These are phyloP conservation scores for Volucella inflata DNA, from an alignment of 2,888 invertebrate species.

Conservation along the genomic window DNA sequence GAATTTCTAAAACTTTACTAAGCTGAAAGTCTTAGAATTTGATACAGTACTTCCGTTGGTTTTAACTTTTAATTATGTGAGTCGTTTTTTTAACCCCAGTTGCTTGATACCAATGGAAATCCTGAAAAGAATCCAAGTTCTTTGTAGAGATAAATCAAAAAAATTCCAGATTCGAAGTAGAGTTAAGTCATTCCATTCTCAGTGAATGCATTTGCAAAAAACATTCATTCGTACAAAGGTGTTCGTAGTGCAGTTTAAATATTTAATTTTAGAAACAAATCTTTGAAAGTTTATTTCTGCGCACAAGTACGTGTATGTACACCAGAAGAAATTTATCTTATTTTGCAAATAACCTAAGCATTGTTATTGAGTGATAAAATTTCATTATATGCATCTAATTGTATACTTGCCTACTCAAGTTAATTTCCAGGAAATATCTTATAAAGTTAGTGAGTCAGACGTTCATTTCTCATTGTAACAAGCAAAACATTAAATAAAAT, in stretches of 20 bases:
- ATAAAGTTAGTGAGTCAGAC: constrained; percentile 17
- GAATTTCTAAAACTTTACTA: too few species aligned
- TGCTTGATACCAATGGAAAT: too few species aligned
- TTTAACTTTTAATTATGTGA: too few species aligned
- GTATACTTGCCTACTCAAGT: constrained; percentile 3
- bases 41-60: too few species aligned
- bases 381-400: background rate
- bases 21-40: too few species aligned
- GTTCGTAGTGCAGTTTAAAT: background rate
- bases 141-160: too few species aligned
- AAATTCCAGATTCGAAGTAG: too few species aligned
- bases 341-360: constrained; percentile 22
- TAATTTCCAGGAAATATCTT: constrained; percentile 8
- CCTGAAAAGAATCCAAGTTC: too few species aligned
- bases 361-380: constrained; percentile 41
- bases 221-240: too few species aligned
- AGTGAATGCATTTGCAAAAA: too few species aligned
- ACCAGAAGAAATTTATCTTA: constrained; percentile 27
- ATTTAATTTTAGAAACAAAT: constrained; percentile 7
- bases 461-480: background rate
- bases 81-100: too few species aligned
- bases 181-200: too few species aligned
- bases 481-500: background rate
- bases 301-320: background rate
- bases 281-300: background rate